These are phyloP conservation scores for Drosophila eugracilis DNA, from an alignment of 1,140 invertebrate species.

Conservation along the genomic window DNA sequence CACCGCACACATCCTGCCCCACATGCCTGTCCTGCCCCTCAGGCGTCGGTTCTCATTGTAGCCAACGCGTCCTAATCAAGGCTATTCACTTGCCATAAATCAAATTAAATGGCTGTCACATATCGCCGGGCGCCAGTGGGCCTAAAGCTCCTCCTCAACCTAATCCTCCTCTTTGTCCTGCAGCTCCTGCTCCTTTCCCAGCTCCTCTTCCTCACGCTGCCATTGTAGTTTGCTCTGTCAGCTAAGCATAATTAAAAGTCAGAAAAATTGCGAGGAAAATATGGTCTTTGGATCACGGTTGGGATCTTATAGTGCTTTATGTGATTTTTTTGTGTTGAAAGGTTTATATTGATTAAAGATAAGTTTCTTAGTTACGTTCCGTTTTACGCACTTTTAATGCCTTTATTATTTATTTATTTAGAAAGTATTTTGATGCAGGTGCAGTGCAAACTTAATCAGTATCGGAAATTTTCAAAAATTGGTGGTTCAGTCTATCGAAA, in stretches of 20 bases:
- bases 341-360: background rate
- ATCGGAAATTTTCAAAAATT: no score
- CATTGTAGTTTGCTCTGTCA: slow-evolving; percentile 60
- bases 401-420: no score
- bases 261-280: slow-evolving; percentile 30
- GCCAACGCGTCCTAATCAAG: slow-evolving; percentile 72
- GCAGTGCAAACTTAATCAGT: no score
- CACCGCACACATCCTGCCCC: slow-evolving; percentile 4
- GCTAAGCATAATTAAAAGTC: slow-evolving; percentile 76
- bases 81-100: slow-evolving; percentile 82
- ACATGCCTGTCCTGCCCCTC: slow-evolving; percentile 40
- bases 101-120: slow-evolving; percentile 82
- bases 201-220: slow-evolving; percentile 2
- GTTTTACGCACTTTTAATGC: no score
- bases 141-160: slow-evolving; percentile 36
- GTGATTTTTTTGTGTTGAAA: background rate
- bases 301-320: background rate
- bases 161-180: slow-evolving; percentile 43
- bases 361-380: no score
- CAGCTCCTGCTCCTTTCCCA: background rate
- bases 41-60: slow-evolving; percentile 37
- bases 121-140: slow-evolving; percentile 69
- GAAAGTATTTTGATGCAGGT: no score
- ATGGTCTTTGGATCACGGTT: slow-evolving; percentile 3
- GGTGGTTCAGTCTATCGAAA: background rate